Conservation (phyloP, 2,797 vertebrate genomes). For the Epinephelus coioides region DNA sequence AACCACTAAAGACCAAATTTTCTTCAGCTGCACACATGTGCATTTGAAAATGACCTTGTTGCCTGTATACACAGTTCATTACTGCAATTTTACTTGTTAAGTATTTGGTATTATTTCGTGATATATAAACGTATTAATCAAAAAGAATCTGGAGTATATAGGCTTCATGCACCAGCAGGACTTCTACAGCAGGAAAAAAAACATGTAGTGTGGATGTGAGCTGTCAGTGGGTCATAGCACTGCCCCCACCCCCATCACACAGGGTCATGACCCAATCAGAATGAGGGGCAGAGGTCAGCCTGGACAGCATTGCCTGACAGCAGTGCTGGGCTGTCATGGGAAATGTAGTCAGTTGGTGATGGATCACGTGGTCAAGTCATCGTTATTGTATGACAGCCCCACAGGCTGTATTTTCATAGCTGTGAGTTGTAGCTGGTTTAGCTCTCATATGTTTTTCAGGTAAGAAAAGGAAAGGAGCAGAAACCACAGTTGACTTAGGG, state of each 20-base stretch:
- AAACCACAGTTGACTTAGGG: neutral
- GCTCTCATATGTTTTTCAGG: neutral
- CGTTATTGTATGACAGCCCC: conserved; percentile 30
- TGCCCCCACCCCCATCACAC: neutral
- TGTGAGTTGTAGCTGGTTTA: neutral
- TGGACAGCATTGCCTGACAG: conserved; percentile 51
- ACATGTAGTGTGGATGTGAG: conserved; percentile 7
- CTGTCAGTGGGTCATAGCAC: conserved; percentile 17
- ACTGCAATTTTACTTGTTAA: neutral
- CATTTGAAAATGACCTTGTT: neutral
- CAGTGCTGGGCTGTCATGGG: conserved; percentile 48
- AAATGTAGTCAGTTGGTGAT: conserved; percentile 61
- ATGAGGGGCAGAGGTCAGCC: conserved; percentile 43
- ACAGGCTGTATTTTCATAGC: neutral
- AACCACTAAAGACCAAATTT: neutral
- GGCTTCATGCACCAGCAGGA: neutral
- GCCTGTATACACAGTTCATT: neutral
- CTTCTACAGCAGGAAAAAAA: conserved; percentile 22
- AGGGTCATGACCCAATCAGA: conserved; percentile 56
- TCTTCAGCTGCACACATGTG: neutral
- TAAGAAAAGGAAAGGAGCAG: neutral
- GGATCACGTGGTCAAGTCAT: conserved; percentile 37
- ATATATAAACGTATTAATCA: neutral
- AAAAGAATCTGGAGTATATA: neutral
- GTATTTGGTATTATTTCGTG: neutral